phyloP scores from a whole-genome alignment of 2,888 invertebrate species.

The Dynastes grantii region DNA sequence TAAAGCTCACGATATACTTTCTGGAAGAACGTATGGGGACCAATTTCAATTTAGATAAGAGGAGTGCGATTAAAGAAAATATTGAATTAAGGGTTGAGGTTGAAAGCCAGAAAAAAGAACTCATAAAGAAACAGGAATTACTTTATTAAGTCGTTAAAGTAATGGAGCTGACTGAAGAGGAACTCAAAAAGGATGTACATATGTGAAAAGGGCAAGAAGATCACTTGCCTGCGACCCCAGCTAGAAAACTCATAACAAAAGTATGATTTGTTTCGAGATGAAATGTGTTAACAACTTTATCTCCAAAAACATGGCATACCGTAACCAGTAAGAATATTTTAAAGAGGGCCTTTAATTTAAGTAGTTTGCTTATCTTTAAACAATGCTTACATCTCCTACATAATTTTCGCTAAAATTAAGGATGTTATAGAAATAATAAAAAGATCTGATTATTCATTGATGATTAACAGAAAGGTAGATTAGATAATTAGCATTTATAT shows the following conservation, averaged over 20 bases:
- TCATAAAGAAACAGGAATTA: conserved; percentile 87
- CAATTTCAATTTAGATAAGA: conserved; percentile 78
- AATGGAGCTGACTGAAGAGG: conserved; percentile 81
- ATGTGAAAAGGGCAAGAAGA: conserved; percentile 68
- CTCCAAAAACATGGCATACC: too few relatives aligned
- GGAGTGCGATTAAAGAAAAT: conserved; percentile 78
- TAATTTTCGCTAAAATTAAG: too few relatives aligned
- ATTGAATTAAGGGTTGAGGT: conserved; percentile 82
- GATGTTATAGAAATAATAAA: too few relatives aligned
- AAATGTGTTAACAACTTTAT: conserved; percentile 31
- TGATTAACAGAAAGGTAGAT: too few relatives aligned
- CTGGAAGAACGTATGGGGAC: conserved; percentile 87
- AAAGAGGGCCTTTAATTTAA: too few relatives aligned
- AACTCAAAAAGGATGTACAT: conserved; percentile 71
- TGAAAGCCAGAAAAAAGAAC: conserved; percentile 82
- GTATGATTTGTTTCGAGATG: conserved; percentile 56
- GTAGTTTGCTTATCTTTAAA: too few relatives aligned
- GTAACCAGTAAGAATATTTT: too few relatives aligned
- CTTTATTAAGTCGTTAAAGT: conserved; percentile 89
- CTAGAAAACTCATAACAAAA: conserved; percentile 61
- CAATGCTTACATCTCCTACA: too few relatives aligned
- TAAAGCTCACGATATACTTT: conserved; percentile 92
- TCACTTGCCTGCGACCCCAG: conserved; percentile 67
- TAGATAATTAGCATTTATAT: too few relatives aligned
- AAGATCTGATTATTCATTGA: too few relatives aligned